Evolutionary conservation across 2,113 vertebrate species (phyloP).

Genomic region (Dinomys branickii): DNA sequence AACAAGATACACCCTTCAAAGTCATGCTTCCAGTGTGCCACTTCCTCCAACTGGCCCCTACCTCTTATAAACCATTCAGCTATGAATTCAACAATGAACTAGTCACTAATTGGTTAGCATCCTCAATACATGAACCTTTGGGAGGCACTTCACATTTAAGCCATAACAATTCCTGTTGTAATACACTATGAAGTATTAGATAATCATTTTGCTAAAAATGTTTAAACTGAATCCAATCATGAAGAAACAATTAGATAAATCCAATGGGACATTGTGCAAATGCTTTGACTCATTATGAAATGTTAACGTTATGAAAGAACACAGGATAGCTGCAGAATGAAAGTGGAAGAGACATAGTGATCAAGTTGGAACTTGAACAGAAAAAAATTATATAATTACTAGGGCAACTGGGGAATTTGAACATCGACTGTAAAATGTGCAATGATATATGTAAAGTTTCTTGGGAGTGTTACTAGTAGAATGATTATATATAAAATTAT

Average conservation of each 20-base stretch:
- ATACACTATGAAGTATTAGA: not conserved
- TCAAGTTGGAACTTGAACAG: not conserved
- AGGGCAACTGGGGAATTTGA: not conserved
- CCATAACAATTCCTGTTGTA: not conserved
- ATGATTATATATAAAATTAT: not conserved
- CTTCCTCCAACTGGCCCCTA: not conserved
- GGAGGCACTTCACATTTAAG: not conserved
- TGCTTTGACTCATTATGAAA: not conserved
- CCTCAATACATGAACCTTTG: not conserved
- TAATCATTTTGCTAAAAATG: not conserved
- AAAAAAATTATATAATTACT: not conserved
- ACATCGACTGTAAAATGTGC: not conserved
- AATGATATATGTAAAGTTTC: not conserved
- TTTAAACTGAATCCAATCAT: not conserved
- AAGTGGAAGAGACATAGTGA: not conserved
- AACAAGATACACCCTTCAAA: not conserved
- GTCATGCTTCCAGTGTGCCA: not conserved
- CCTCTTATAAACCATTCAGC: not conserved
- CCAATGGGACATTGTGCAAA: not conserved
- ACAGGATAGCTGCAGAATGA: not conserved
- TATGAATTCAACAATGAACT: not conserved
- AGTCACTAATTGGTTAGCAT: not conserved
- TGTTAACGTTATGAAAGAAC: not conserved
- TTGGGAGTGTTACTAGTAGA: not conserved
- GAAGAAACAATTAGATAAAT: not conserved